phyloP scores from a whole-genome alignment of 2,113 vertebrate genomes.

The Oenanthe oenanthe region DNA sequence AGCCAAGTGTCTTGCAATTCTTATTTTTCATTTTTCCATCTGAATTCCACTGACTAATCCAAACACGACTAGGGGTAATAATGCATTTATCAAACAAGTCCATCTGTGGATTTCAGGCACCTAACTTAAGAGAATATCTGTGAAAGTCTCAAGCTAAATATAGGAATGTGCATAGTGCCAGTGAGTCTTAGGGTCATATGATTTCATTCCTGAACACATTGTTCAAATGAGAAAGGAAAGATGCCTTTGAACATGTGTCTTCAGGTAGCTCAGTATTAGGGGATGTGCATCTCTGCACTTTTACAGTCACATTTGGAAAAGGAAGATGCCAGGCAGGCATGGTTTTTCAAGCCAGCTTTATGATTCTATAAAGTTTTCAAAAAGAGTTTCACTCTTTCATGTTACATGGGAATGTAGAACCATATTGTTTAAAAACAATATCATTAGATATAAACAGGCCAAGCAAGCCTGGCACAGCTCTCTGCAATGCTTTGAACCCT shows the following conservation, averaged over 20 bases:
- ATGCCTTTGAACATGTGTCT: neutral
- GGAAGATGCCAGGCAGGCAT: neutral
- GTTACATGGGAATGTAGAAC: neutral
- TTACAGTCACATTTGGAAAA: neutral
- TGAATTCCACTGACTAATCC: neutral
- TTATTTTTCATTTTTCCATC: neutral
- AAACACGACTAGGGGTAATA: neutral
- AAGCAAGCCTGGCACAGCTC: neutral
- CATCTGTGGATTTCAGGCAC: neutral
- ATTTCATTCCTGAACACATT: neutral
- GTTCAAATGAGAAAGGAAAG: neutral
- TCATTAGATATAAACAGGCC: neutral
- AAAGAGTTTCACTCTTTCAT: neutral
- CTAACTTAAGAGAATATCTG: neutral
- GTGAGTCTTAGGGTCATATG: neutral
- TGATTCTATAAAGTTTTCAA: neutral
- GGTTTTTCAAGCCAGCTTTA: neutral
- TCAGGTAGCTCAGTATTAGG: neutral
- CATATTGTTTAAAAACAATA: neutral
- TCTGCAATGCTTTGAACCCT: neutral
- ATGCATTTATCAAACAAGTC: neutral
- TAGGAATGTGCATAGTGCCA: neutral
- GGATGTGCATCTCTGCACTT: neutral
- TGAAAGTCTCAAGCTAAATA: neutral
- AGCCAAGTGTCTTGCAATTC: neutral